phyloP scores from a whole-genome alignment of 2,797 vertebrate genomes.

The Cheirogaleus major region DNA sequence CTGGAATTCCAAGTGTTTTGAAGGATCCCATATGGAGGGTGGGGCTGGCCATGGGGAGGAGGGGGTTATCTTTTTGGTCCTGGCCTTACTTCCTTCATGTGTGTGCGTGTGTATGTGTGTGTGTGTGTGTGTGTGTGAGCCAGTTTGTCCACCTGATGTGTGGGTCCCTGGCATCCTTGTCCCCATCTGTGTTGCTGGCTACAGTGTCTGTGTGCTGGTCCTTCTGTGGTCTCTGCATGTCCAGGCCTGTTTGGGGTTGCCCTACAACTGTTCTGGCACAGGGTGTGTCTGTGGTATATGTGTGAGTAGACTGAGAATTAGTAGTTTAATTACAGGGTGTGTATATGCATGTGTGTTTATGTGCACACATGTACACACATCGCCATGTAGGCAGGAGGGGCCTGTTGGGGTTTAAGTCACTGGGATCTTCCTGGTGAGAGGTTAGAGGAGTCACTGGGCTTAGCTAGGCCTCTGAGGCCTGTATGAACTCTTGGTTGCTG shows the following conservation, averaged over 20 bases:
- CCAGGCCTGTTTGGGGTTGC: constrained; percentile 52
- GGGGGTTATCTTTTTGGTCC: neutral
- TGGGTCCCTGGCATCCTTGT: neutral
- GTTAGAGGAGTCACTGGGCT: constrained; percentile 44
- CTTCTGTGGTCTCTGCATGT: constrained; percentile 27
- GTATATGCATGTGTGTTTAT: neutral
- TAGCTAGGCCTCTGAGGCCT: constrained; percentile 30
- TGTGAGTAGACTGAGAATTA: constrained; percentile 56
- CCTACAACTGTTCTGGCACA: constrained; percentile 18
- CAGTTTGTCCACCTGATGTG: neutral
- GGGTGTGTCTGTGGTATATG: constrained; percentile 35
- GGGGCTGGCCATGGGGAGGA: neutral
- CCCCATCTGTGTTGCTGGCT: neutral
- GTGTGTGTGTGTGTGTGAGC: neutral
- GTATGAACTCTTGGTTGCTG: constrained; percentile 56
- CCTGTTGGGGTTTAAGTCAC: constrained; percentile 33
- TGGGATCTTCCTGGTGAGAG: constrained; percentile 49
- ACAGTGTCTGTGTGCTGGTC: neutral
- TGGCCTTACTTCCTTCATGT: neutral
- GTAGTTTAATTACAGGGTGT: constrained; percentile 59
- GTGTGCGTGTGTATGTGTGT: too few species aligned
- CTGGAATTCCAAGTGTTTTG: neutral
- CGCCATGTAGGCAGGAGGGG: constrained; percentile 20
- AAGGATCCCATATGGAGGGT: neutral
- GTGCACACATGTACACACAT: neutral